Conservation (phyloP, 2,797 vertebrate species). For the Rhinophrynus dorsalis region DNA sequence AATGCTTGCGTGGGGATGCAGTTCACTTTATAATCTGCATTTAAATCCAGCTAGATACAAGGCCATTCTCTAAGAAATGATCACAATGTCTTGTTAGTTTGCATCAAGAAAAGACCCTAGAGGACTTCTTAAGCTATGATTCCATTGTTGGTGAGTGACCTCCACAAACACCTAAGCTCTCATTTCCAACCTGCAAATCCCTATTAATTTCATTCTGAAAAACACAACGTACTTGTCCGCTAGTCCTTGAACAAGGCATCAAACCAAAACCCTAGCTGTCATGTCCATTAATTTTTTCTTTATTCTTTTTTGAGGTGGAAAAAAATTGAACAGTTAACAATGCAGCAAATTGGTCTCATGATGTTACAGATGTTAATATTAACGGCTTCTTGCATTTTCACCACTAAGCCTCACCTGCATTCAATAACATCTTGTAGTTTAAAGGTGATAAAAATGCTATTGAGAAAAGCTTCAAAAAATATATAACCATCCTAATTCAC, state of each 20-base stretch:
- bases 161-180: conserved; percentile 67
- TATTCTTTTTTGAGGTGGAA: conserved; percentile 32
- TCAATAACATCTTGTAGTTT: conserved; percentile 1
- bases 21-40: conserved; percentile 79
- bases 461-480: background rate
- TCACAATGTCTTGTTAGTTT: conserved; percentile 74
- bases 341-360: conserved; percentile 45
- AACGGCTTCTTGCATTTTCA: conserved; percentile 10
- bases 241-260: conserved; percentile 43
- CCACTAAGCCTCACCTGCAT: background rate
- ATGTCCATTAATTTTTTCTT: conserved; percentile 37
- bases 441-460: background rate
- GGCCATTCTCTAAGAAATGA: conserved; percentile 73
- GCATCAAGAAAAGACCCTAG: conserved; percentile 68
- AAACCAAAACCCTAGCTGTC: conserved; percentile 36
- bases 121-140: conserved; percentile 69
- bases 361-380: conserved; percentile 35
- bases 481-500: background rate
- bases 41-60: conserved; percentile 76
- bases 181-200: conserved; percentile 66
- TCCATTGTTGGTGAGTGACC: conserved; percentile 72
- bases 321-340: conserved; percentile 35
- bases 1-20: conserved; percentile 74
- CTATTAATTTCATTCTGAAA: conserved; percentile 62
- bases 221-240: conserved; percentile 41